Evolutionary conservation across 2,888 invertebrate genomes (phyloP), one percentile per base, ranked within the genome.

Genomic region (Stenodema calcarata): DNA sequence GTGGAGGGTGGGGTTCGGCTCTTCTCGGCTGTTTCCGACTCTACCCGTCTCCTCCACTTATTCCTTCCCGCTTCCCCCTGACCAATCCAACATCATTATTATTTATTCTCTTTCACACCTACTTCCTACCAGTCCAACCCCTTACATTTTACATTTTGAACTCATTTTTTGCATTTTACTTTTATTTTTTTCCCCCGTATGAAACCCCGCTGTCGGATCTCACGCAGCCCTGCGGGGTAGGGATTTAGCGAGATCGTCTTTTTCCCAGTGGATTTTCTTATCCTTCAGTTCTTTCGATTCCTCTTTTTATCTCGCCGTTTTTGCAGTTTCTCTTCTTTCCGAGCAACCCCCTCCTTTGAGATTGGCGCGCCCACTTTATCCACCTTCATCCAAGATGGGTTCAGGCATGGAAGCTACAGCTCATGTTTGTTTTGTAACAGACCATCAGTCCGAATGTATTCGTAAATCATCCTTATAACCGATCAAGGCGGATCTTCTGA

Each of bases 11-110:
- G 80, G 47, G 47, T 50, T 83, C 84, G 86, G 87, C 73, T 50
- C 9, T 18, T 27, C 16, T 88, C 88, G 89, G 86, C 81, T 54
- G 47, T 54, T 28, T 86, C 87, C 89, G 89, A 84, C 86, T 78
- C 79, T 69, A 86, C 82, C 88, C 89, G 89, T 82, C 62, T 87
- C 79, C 86, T 11, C 23, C 87, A 84, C 87, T 84, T 86, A 69
- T 69, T 81, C 54, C 78, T 86, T 69, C 80, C 28, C 54, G 27
- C 78, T 44, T 70, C 76, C 86, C 42, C 81, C 80, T 75, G 81
- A 81, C 81, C 86, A 81, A 86, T 86, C 73, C 86, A 70, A 81
- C 81, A 81, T 86, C 35, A 86, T 86, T 81, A 86, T 86, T 81
- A 86, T 86, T 86, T 86, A 86, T 86, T 86, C 86, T 73, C 86